Evolutionary conservation across 2,113 vertebrate genomes (phyloP).

Genomic region (Sciurus niger): DNA sequence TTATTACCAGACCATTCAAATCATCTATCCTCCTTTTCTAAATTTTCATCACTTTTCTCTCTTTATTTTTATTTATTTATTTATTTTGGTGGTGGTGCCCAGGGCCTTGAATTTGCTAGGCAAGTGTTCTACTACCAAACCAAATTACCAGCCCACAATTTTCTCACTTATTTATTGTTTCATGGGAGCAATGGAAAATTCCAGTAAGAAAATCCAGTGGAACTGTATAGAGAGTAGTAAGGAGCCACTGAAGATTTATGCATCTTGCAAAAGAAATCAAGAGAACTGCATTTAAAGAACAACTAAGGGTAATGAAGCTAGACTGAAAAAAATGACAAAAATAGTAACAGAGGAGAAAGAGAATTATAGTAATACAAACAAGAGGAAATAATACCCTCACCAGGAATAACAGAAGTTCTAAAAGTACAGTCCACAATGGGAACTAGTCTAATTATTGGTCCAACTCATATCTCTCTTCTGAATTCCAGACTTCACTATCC

Average conservation of each 20-base stretch:
- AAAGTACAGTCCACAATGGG: neutral
- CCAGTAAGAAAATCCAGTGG: constrained; percentile 42
- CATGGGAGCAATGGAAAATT: neutral
- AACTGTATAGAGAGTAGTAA: neutral
- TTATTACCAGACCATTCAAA: neutral
- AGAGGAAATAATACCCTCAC: neutral
- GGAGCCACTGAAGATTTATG: neutral
- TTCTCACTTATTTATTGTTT: constrained; percentile 41
- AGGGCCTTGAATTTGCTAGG: no score
- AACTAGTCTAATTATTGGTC: neutral
- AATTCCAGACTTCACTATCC: neutral
- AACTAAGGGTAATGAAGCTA: neutral
- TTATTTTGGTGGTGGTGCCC: no score
- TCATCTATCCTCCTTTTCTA: neutral
- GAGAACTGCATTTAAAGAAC: neutral
- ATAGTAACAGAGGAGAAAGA: neutral
- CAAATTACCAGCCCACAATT: no score
- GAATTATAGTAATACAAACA: neutral
- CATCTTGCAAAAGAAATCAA: neutral
- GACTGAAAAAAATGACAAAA: neutral
- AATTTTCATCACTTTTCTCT: neutral
- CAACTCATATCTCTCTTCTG: neutral
- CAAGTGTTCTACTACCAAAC: no score
- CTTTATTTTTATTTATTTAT: no score
- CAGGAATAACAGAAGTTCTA: neutral